phyloP scores from a whole-genome alignment of 2,113 vertebrate species.

The Lagopus leucura region DNA sequence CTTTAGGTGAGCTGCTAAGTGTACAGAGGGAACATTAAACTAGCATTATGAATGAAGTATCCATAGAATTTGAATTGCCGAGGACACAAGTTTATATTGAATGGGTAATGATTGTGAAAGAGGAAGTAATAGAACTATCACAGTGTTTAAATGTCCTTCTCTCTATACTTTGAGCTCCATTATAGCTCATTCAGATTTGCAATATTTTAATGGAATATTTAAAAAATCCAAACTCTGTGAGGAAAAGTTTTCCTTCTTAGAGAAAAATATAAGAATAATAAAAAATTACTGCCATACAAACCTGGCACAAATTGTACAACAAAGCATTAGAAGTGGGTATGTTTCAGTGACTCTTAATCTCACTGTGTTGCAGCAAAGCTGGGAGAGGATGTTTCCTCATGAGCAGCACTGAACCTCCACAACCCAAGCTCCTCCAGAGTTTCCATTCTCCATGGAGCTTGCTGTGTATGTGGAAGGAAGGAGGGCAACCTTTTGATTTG shows the following conservation, averaged over 20 bases:
- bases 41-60: neutral
- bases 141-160: neutral
- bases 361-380: accelerated
- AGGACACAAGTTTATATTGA: neutral
- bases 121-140: neutral
- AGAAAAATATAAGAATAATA: neutral
- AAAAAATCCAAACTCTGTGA: neutral
- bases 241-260: neutral
- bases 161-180: neutral
- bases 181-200: neutral
- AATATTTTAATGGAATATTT: neutral
- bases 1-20: neutral
- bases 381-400: neutral
- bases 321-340: neutral
- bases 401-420: neutral
- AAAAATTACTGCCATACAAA: neutral
- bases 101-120: neutral
- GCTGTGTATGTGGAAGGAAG: accelerated
- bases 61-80: neutral
- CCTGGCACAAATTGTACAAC: neutral
- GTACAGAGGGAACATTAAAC: neutral
- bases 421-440: neutral
- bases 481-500: neutral
- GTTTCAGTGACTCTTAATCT: neutral
- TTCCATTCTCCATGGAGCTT: neutral